These are phyloP conservation scores for Protophormia terraenovae DNA, from an alignment of 2,888 invertebrate genomes.

Conservation along the genomic window DNA sequence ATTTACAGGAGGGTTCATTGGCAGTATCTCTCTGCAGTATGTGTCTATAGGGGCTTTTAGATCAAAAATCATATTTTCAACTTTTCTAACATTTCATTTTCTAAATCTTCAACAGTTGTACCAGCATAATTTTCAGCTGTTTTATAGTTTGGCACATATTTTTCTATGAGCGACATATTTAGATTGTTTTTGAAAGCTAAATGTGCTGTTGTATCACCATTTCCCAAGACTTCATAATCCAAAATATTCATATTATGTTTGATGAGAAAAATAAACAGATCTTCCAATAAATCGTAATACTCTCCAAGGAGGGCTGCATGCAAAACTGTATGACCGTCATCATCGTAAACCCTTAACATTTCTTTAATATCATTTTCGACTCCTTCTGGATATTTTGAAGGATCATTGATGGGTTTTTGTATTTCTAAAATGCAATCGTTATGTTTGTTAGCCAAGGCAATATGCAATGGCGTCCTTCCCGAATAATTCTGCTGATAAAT, in stretches of 20 bases:
- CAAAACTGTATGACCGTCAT: conserved; percentile 30
- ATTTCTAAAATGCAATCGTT: conserved; percentile 14
- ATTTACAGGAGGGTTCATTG: no score
- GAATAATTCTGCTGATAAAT: conserved; percentile 17
- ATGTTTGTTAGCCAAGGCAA: background rate
- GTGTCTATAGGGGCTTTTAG: no score
- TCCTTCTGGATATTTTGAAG: background rate
- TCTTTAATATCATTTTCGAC: background rate
- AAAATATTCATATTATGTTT: conserved; percentile 16
- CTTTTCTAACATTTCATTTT: background rate
- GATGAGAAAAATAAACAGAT: conserved; percentile 26
- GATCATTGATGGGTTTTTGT: conserved; percentile 8
- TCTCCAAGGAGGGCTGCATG: conserved; percentile 26
- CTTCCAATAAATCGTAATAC: background rate
- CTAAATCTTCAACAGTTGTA: background rate
- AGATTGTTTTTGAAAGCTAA: conserved; percentile 1
- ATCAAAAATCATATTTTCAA: background rate
- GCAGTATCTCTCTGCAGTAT: no score
- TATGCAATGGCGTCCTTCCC: conserved; percentile 35
- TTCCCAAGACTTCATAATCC: conserved; percentile 41
- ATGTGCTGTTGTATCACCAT: conserved; percentile 48
- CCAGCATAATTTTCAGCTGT: conserved; percentile 20
- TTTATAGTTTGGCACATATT: conserved; percentile 6
- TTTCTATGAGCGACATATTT: background rate
- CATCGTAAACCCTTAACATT: conserved; percentile 36